Evolutionary conservation across 2,888 invertebrate species (phyloP), one percentile per base, ranked within the genome.

Genomic region (Drosophila mulleri): DNA sequence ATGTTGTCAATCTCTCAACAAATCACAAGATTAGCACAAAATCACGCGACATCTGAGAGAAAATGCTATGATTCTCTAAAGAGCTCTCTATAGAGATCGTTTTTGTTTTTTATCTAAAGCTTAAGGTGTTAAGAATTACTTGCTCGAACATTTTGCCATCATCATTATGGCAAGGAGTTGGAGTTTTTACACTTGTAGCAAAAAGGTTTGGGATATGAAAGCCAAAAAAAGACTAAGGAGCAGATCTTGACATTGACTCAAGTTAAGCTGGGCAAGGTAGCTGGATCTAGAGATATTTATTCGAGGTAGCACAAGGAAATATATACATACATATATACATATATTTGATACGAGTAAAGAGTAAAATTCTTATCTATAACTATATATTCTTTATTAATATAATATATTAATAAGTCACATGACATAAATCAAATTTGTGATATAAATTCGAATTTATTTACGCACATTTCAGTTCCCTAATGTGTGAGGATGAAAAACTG

Each of bases 1-100:
- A 88, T 86, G 75, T 86, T 86, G 86, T 83, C 88, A 88, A 74
- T 78, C 66, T 64, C 67, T 50, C 57, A 62, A 60, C 75, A 82
- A 84, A 83, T 88, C 86, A 74, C 62, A 20, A 47, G 86, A 88
- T 87, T 88, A 87, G 78, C 58, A 48, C 29, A 75, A 76, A 54
- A 88, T 88, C 82, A 82, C 88, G 88, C 67, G 67, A 65, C 11
- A 7, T 12, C 11, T 45, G 3, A 6, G 18, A 18, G 16, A 3
- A 35, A 16, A n/a, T 37, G 23, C 9, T 39, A 37, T 23, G 2
- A 45, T 41, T 45, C 20, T 2, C 20, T 23, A n/a, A n/a, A n/a
- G n/a, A n/a, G n/a, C n/a, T n/a, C n/a, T 65, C 50, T 41, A 58
- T 61, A 39, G 18, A 11, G 1, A 57, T 53, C 16, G 61, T 52